Percentiles rank a stretch among this genome's conserved stretches.
Conservation (phyloP, 2,797 vertebrate species). For the Parauchenoglanis punctatus region DNA sequence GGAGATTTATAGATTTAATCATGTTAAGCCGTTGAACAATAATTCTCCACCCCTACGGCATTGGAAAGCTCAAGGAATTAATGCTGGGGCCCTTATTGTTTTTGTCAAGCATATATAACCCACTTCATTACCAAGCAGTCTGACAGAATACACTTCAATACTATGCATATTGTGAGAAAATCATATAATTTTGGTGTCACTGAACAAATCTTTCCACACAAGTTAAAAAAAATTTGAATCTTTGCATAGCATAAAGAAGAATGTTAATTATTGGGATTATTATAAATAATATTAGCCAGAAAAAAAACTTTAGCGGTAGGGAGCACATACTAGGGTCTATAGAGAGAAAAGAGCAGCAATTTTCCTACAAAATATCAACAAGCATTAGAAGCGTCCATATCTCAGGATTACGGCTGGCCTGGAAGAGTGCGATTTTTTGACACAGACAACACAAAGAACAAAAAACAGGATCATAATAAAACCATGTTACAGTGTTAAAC, state of each 20-base stretch:
- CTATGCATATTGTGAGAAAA: conserved; percentile 17
- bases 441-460: not conserved
- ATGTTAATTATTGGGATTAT: not conserved
- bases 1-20: conserved; percentile 80
- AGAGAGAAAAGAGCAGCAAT: not conserved
- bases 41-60: conserved; percentile 64
- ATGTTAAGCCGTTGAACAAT: conserved; percentile 72
- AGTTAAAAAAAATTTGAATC: not conserved
- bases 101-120: conserved; percentile 23
- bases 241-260: not conserved
- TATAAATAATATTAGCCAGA: not conserved
- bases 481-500: conserved; percentile 59
- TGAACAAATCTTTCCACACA: not conserved
- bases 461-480: not conserved
- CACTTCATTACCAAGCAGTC: conserved; percentile 10
- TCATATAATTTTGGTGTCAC: not conserved
- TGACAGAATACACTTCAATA: conserved; percentile 31
- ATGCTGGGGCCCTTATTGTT: conserved; percentile 58
- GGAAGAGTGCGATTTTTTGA: not conserved
- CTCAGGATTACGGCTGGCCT: not conserved
- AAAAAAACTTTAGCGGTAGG: not conserved
- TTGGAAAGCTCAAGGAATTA: conserved; percentile 55
- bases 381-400: not conserved
- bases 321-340: not conserved
- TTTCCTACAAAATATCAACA: not conserved